Evolutionary conservation across 1,140 invertebrate species (phyloP).

Genomic region (Leptinotarsa texana): DNA sequence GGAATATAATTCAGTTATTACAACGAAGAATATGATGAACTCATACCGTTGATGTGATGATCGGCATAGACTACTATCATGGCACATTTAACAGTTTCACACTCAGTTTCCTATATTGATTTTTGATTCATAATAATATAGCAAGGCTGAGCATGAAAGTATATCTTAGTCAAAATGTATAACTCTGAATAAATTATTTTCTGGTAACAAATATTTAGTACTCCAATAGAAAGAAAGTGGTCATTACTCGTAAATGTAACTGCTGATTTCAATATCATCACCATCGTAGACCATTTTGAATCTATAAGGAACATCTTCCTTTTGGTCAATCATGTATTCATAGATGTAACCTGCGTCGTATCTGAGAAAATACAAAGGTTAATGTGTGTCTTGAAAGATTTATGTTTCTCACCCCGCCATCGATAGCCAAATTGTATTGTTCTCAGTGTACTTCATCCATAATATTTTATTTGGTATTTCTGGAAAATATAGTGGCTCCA

Average conservation of each 20-base stretch:
- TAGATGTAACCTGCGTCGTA: conserved; percentile 79
- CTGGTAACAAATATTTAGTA: no score
- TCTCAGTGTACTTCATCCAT: conserved; percentile 57
- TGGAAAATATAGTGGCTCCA: conserved; percentile 64
- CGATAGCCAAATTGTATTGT: conserved; percentile 62
- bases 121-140: no score
- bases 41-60: no score
- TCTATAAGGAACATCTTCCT: conserved; percentile 49
- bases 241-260: conserved; percentile 60
- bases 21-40: no score
- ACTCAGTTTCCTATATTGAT: no score
- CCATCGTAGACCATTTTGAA: conserved; percentile 58
- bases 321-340: conserved; percentile 61
- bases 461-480: conserved; percentile 61
- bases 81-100: no score
- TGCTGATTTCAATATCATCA: conserved; percentile 62
- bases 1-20: no score
- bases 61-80: no score
- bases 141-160: no score
- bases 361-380: conserved; percentile 36
- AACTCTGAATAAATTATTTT: no score
- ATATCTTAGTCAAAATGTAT: no score
- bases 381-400: conserved; percentile 25
- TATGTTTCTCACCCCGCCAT: conserved; percentile 57
- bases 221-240: not conserved